Evolutionary conservation across 2,797 vertebrate species (phyloP).

Genomic region (Phataginus tricuspis): DNA sequence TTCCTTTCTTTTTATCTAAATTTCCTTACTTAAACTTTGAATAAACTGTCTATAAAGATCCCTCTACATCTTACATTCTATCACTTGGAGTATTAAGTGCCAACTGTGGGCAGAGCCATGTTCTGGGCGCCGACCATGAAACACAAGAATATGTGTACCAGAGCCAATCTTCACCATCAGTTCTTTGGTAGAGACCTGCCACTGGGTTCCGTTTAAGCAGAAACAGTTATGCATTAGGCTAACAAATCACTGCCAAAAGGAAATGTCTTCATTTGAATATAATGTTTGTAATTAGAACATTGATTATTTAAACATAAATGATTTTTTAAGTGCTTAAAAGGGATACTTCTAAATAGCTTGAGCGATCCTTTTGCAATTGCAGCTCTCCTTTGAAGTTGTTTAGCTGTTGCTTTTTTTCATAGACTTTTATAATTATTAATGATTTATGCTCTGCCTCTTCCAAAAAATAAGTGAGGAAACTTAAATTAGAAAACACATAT

Average conservation of each 20-base stretch:
- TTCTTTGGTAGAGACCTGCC: neutral
- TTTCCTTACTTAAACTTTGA: conserved; percentile 28
- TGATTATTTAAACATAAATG: conserved; percentile 73
- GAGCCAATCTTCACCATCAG: neutral
- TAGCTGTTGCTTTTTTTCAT: neutral
- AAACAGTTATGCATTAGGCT: conserved; percentile 31
- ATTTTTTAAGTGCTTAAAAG: conserved; percentile 64
- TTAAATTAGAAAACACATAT: conserved; percentile 67
- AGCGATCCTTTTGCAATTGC: conserved; percentile 52
- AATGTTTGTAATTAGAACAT: conserved; percentile 66
- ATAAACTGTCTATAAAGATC: neutral
- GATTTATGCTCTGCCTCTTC: conserved; percentile 71
- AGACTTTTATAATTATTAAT: conserved; percentile 52
- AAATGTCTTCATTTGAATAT: conserved; percentile 53
- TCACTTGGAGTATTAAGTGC: neutral
- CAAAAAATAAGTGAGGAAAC: conserved; percentile 52
- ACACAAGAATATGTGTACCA: neutral
- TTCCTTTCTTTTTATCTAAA: neutral
- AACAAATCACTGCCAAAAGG: conserved; percentile 52
- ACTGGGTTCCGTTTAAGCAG: conserved; percentile 13
- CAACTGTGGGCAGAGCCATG: neutral
- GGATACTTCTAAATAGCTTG: conserved; percentile 67
- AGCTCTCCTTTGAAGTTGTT: conserved; percentile 64
- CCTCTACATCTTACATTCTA: neutral
- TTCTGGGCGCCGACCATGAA: neutral